Evolutionary conservation across 2,797 vertebrate species (phyloP).

Genomic region (Manis javanica): DNA sequence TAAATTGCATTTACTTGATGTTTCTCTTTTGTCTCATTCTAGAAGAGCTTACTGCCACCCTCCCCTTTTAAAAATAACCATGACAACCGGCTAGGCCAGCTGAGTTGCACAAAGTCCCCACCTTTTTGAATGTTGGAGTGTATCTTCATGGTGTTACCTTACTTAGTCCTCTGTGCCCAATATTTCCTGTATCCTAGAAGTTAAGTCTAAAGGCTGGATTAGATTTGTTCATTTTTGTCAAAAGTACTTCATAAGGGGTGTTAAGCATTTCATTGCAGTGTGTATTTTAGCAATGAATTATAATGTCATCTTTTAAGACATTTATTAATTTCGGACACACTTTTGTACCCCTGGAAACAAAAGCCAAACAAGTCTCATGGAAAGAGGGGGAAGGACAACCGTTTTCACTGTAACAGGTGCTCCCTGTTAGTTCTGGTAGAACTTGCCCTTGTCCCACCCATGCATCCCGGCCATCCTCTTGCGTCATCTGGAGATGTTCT

Average conservation of each 20-base stretch:
- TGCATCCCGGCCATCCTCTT: conserved; percentile 58
- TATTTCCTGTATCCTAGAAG: not conserved
- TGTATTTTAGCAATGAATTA: not conserved
- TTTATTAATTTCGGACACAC: conserved; percentile 79
- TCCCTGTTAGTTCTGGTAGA: conserved; percentile 83
- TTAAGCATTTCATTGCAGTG: not conserved
- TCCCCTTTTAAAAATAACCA: not conserved
- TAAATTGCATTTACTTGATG: not conserved
- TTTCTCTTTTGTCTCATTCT: not conserved
- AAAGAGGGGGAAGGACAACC: conserved; percentile 78
- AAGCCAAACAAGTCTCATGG: conserved; percentile 84
- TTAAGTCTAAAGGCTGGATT: not conserved
- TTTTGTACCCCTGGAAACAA: conserved; percentile 79
- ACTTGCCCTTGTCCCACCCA: conserved; percentile 54
- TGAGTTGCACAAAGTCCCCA: not conserved
- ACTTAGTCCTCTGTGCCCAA: not conserved
- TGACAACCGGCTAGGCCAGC: not conserved
- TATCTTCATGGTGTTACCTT: not conserved
- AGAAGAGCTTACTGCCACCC: not conserved
- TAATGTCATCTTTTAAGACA: not conserved
- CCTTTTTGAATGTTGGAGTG: not conserved
- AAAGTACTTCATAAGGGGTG: not conserved
- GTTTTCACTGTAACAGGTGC: conserved; percentile 83
- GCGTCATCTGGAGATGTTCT: conserved; percentile 84
- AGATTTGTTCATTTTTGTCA: not conserved